Base-by-base conservation (phyloP, 2,113 vertebrate genomes). In the Paedocypris sp. region DNA sequence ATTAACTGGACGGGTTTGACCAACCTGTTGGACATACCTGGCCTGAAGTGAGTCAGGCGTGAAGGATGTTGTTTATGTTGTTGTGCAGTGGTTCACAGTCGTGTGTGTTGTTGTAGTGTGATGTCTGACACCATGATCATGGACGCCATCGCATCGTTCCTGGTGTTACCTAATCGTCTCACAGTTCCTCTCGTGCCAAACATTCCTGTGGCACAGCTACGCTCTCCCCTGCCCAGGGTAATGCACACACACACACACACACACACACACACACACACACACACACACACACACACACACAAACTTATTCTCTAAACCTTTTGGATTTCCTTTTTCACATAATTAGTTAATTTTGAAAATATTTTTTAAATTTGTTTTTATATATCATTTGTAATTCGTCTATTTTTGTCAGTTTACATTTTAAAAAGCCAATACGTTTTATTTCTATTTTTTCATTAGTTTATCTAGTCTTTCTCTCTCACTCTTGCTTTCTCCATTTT, bases 1-100 rank as follows among this genome's bases (percentile, higher is more conserved):
- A 91, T 94, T 72, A 94, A 94, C 74, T 97, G 93, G 93, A 97
- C 93, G 0, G 93, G 93, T 57, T 64, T 97, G 75, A 95, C 93
- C 67, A 95, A 95, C 72, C 74, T 97, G 61, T 74, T 97, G 76
- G 93, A 97, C 67, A 85, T 97, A 59, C 93, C 93, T 35, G 93
- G 93, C 53, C 84, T 97, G 50, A 92, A 91, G 93, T 97, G 78
- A 87, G 82, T 79, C 18, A 29, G 22, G 12, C 13, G 32, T 20
- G 18, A 13, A 1, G 43, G 26, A 43, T 4, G 32, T 16, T 20
- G 16, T 19, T 8, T n/a, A 19, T 2, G 10, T 3, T 22, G 12
- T 43, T 31, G 1, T 9, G 19, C n/a, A n/a, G n/a, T n/a, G n/a
- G n/a, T n/a, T n/a, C n/a, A n/a, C n/a, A n/a, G n/a, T n/a, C n/a